These are phyloP conservation scores for Trichomalopsis sarcophagae DNA, from an alignment of 1,140 invertebrate genomes.

Conservation along the genomic window DNA sequence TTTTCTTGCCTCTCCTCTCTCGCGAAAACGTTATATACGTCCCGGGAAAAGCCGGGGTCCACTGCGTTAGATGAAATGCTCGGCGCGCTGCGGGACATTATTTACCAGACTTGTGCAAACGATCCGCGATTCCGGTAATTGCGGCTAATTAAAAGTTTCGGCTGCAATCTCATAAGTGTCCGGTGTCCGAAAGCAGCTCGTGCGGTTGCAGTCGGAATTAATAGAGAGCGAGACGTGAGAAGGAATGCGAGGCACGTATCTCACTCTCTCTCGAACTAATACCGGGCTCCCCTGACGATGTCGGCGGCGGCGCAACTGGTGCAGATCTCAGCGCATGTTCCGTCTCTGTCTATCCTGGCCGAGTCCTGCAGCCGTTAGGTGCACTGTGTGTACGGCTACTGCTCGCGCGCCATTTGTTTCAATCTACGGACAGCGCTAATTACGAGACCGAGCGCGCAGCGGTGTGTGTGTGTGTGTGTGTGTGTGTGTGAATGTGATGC, in stretches of 20 bases:
- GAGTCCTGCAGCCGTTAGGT: background rate
- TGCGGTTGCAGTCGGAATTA: constrained; percentile 1
- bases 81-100: constrained; percentile 9
- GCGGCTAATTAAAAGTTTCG: constrained; percentile 50
- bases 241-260: constrained; percentile 57
- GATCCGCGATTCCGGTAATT: background rate
- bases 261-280: background rate
- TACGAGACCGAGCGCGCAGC: constrained; percentile 52
- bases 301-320: constrained; percentile 43
- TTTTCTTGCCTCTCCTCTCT: background rate
- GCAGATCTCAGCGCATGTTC: constrained; percentile 3
- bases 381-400: background rate
- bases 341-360: constrained; percentile 16
- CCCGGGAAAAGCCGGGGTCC: background rate
- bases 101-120: constrained; percentile 21
- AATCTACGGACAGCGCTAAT: constrained; percentile 71
- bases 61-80: constrained; percentile 36
- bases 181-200: background rate
- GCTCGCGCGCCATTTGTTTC: constrained; percentile 67
- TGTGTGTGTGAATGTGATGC: background rate
- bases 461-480: background rate
- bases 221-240: constrained; percentile 55
- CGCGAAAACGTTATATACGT: background rate
- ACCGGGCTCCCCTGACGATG: constrained; percentile 16
- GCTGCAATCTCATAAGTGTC: background rate